Evolutionary conservation across 2,797 vertebrate genomes (phyloP).

Genomic region (Sebastolobus altivelis): DNA sequence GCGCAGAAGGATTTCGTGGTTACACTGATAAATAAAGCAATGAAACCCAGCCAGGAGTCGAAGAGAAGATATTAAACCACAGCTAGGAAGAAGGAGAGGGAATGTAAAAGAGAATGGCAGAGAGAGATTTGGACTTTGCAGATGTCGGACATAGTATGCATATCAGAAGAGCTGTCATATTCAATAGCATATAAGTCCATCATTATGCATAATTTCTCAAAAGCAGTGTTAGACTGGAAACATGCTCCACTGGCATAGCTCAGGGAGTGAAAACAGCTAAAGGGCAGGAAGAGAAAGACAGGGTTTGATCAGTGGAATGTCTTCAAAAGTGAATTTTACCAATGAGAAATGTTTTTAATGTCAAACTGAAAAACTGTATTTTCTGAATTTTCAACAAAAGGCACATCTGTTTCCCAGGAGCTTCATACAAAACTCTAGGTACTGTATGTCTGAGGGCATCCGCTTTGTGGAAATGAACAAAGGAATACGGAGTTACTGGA

Average conservation of each 20-base stretch:
- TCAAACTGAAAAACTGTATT: conserved; percentile 5
- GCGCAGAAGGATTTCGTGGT: conserved; percentile 31
- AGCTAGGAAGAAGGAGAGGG: neutral
- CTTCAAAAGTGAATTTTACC: conserved; percentile 2
- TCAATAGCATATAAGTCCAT: conserved; percentile 27
- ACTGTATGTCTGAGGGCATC: neutral
- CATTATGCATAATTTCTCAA: conserved; percentile 48
- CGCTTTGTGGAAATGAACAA: neutral
- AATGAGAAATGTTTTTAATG: conserved; percentile 22
- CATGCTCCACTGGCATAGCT: conserved; percentile 29
- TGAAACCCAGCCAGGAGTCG: conserved; percentile 35
- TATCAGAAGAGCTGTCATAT: conserved; percentile 48
- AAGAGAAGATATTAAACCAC: conserved; percentile 33
- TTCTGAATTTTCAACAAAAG: conserved; percentile 8
- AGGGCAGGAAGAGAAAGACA: conserved; percentile 14
- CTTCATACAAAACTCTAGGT: neutral
- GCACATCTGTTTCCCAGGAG: neutral
- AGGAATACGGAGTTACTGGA: neutral
- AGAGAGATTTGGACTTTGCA: conserved; percentile 20
- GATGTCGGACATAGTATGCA: conserved; percentile 35
- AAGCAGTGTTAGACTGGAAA: conserved; percentile 47
- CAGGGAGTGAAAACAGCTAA: conserved; percentile 33
- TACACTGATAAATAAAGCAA: conserved; percentile 59
- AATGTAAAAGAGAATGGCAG: conserved; percentile 17
- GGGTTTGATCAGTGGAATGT: conserved; percentile 15